Evolutionary conservation across 2,797 vertebrate genomes (phyloP).

Genomic region (Setipinna tenuifilis): DNA sequence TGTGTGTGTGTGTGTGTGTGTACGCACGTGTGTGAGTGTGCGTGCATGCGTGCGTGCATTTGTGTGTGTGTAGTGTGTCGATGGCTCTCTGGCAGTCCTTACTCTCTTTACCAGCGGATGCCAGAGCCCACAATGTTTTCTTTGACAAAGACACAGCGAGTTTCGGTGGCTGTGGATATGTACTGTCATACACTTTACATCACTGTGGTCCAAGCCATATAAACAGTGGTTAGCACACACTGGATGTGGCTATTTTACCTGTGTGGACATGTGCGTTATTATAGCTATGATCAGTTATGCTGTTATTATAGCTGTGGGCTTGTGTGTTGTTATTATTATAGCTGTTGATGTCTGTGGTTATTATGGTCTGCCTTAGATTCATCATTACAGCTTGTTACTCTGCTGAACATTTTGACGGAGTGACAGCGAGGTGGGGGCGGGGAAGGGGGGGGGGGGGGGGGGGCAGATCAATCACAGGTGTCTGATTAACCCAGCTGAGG

Average conservation of each 20-base stretch:
- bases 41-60: neutral
- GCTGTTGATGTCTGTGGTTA: conserved; percentile 2
- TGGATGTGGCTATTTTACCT: neutral
- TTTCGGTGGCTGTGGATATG: neutral
- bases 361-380: neutral
- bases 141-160: neutral
- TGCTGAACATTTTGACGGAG: conserved; percentile 15
- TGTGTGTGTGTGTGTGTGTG: neutral
- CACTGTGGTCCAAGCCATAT: neutral
- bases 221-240: neutral
- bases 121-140: neutral
- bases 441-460: neutral
- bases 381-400: neutral
- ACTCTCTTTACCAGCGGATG: neutral
- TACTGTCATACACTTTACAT: neutral
- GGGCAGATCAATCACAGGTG: conserved; percentile 68
- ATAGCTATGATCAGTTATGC: neutral
- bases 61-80: conserved; percentile 8
- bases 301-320: neutral
- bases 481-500: conserved; percentile 65
- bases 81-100: neutral
- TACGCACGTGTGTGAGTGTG: neutral
- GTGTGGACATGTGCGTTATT: neutral
- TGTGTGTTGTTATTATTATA: neutral
- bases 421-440: neutral